Conservation (phyloP, 2,888 invertebrate genomes). For the Ophion ventricosus region DNA sequence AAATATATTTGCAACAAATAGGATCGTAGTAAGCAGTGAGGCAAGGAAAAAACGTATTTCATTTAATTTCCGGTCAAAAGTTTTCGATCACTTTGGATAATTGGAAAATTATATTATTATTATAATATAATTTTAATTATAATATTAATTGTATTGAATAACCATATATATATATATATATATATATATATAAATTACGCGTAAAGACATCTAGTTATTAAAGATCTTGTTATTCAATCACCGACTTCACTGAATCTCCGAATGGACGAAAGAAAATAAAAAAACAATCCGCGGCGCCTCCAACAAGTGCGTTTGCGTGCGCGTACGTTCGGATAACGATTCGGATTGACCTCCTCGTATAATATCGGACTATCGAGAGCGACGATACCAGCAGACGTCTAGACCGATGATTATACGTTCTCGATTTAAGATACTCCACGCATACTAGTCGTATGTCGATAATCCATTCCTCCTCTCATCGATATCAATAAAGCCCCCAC, state of each 20-base stretch:
- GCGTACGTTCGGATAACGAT: slow-evolving; percentile 22
- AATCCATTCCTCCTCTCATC: slow-evolving; percentile 53
- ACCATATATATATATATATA: background rate
- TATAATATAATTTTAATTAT: no score
- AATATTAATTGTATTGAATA: no score
- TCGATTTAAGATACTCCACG: slow-evolving; percentile 40
- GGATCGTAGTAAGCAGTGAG: no score
- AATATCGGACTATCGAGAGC: slow-evolving; percentile 43
- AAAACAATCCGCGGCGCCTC: slow-evolving; percentile 3
- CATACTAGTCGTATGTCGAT: slow-evolving; percentile 46
- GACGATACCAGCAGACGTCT: slow-evolving; percentile 58
- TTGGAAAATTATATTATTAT: no score
- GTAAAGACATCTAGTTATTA: slow-evolving; percentile 17
- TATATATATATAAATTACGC: slow-evolving; percentile 38
- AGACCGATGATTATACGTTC: slow-evolving; percentile 63
- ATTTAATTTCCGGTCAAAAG: no score
- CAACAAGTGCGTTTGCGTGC: background rate
- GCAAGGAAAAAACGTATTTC: no score
- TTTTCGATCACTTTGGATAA: no score
- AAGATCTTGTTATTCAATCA: slow-evolving; percentile 53
- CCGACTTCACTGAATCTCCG: slow-evolving; percentile 24
- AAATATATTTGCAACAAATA: no score
- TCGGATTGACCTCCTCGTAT: slow-evolving; percentile 47
- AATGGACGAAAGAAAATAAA: background rate
- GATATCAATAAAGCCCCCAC: slow-evolving; percentile 41